Evolutionary conservation across 2,888 invertebrate species (phyloP).

Genomic region (Agrochola macilenta): DNA sequence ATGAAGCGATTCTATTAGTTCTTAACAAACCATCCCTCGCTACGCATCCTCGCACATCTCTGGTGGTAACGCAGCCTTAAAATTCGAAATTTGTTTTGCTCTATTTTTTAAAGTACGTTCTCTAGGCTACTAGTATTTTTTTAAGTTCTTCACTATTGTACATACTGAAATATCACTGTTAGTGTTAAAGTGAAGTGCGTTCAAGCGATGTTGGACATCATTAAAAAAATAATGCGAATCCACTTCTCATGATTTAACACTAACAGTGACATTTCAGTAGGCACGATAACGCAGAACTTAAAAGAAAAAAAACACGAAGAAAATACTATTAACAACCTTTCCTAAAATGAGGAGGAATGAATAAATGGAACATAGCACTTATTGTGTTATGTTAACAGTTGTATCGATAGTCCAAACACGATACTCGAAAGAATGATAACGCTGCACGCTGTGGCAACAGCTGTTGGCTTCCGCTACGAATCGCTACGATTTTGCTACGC

Average conservation of each 20-base stretch:
- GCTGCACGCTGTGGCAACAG: slow-evolving; percentile 38
- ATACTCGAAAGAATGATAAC: slow-evolving; percentile 36
- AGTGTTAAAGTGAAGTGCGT: neutral
- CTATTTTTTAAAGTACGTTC: neutral
- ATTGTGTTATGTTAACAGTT: slow-evolving; percentile 21
- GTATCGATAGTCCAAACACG: slow-evolving; percentile 21
- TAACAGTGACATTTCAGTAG: neutral
- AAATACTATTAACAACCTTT: neutral
- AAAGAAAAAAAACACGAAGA: no score
- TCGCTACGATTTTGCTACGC: slow-evolving; percentile 42
- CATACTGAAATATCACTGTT: neutral
- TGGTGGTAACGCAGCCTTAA: no score
- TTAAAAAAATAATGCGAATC: neutral
- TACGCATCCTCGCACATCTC: no score
- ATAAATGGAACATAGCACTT: neutral
- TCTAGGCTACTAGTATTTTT: neutral
- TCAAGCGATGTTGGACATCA: no score
- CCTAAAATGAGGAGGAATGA: neutral
- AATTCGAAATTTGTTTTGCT: neutral
- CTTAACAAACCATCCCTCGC: no score
- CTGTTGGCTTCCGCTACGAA: slow-evolving; percentile 40
- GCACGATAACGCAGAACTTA: neutral
- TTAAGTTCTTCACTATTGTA: neutral
- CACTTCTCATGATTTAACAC: neutral
- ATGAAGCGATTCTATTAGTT: no score